Evolutionary conservation across 92 coral and sea anemone genomes (phyloP), one percentile per base, ranked within the genome.

Genomic region (Epizoanthus ramosus): DNA sequence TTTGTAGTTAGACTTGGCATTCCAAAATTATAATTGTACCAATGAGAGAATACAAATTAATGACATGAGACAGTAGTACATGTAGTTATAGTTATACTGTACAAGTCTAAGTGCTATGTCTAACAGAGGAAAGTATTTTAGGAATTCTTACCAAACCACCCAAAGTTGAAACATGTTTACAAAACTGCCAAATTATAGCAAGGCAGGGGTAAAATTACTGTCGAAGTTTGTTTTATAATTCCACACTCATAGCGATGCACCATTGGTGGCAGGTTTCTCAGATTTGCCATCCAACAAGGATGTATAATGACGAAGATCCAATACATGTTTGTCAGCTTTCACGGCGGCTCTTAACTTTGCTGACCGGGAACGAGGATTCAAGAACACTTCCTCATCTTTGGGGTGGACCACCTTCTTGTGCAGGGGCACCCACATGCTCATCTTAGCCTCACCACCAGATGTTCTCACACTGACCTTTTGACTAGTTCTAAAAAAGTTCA

Each of bases 321-420:
- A 65, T 15, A 93, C 92, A 17, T 88, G 72, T 21, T 89, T 93
- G 82, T 91, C 94, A 12, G 93, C 87, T 74, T 93, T 93, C 0
- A 86, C 91, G 2, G 93, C 98, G 0, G 98, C 98, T 3, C 98
- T 90, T 52, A 93, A 71, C 75, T 89, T 93, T 0, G 98, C 98
- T 6, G 95, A 93, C 2, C 98, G 89, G 37, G 95, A 91, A 3
- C 93, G 92, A 28, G 98, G 98, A 76, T 93, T 91, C n/a, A 92
- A 84, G 41, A 88, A 87, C 14, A 93, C 84, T 75, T 93, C 98
- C 64, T 93, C 92, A 52, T 91, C 93, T 8, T 92, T 74, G 2
- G 98, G 98, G 21, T 74, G 86, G 19, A 91, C 86, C 16, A 93
- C 87, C 18, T 93, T 93, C 84, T 89, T 93, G 22, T 93, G 95